Percentiles rank a stretch among this genome's conserved stretches.
phyloP scores from a whole-genome alignment of 2,888 invertebrate species.

The Magallana nippona region DNA sequence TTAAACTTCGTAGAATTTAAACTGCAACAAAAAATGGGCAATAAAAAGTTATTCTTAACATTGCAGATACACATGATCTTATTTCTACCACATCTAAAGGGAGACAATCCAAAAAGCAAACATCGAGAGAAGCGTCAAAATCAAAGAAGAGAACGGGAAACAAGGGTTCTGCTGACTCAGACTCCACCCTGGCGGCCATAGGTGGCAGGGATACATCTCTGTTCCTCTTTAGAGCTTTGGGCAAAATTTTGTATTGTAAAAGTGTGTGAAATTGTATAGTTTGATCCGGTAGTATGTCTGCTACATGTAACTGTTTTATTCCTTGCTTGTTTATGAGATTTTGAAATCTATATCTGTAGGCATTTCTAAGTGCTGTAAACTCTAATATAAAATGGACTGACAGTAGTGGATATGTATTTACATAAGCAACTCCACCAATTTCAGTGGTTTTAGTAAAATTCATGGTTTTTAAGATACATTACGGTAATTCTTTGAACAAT shows the following conservation, averaged over 20 bases:
- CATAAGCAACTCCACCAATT: too few species aligned
- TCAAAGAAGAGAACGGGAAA: slow-evolving; percentile 39
- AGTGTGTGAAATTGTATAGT: slow-evolving; percentile 68
- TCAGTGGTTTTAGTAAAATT: too few species aligned
- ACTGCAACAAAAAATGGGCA: neutral
- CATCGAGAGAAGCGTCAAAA: slow-evolving; percentile 34
- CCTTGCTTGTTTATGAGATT: too few species aligned
- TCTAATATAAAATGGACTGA: too few species aligned
- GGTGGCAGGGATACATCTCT: slow-evolving; percentile 79
- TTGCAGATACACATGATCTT: slow-evolving; percentile 47
- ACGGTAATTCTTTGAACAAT: too few species aligned
- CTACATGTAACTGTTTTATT: too few species aligned
- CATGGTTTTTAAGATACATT: too few species aligned
- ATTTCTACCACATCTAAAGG: slow-evolving; percentile 42
- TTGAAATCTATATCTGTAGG: too few species aligned
- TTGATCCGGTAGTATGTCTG: neutral
- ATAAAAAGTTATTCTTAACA: neutral
- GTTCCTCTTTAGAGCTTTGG: slow-evolving; percentile 81
- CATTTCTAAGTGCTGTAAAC: too few species aligned
- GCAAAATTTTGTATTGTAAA: slow-evolving; percentile 82
- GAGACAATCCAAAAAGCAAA: slow-evolving; percentile 37
- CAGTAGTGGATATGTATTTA: too few species aligned
- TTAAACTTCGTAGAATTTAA: neutral
- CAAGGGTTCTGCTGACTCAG: slow-evolving; percentile 40
- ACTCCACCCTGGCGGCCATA: slow-evolving; percentile 61